Conservation (phyloP, 2,888 invertebrate genomes). For the Apodemia mormo region DNA sequence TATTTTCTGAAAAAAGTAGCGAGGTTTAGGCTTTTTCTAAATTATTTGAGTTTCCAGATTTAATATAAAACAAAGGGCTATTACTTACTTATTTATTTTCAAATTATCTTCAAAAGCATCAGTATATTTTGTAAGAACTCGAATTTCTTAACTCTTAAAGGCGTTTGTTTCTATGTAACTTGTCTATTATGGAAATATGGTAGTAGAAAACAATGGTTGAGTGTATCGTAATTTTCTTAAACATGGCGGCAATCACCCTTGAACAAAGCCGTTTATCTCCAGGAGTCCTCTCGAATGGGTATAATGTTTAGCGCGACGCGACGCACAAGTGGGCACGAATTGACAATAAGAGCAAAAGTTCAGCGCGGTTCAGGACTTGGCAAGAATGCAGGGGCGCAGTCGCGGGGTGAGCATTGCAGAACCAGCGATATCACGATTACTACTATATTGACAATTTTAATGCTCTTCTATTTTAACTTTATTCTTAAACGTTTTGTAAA, state of each 20-base stretch:
- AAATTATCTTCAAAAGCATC: neutral
- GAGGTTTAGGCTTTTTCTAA: too few species aligned
- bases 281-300: conserved; percentile 58
- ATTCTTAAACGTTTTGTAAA: neutral
- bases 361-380: conserved; percentile 75
- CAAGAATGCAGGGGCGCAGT: conserved; percentile 72
- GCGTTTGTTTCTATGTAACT: conserved; percentile 16
- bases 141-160: conserved; percentile 16
- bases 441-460: conserved; percentile 39
- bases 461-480: conserved; percentile 8
- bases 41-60: neutral
- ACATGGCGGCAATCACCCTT: conserved; percentile 48
- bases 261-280: conserved; percentile 47
- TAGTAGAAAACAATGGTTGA: conserved; percentile 33
- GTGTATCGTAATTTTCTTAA: conserved; percentile 46
- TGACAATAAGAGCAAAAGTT: conserved; percentile 81
- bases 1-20: too few species aligned
- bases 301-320: conserved; percentile 63
- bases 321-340: conserved; percentile 75
- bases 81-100: conserved; percentile 5
- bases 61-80: neutral
- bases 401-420: conserved; percentile 55
- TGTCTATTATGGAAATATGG: conserved; percentile 22
- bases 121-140: conserved; percentile 7
- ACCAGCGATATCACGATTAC: conserved; percentile 73